These are phyloP conservation scores for Thryonomys swinderianus DNA, from an alignment of 2,113 vertebrate genomes.

Conservation along the genomic window DNA sequence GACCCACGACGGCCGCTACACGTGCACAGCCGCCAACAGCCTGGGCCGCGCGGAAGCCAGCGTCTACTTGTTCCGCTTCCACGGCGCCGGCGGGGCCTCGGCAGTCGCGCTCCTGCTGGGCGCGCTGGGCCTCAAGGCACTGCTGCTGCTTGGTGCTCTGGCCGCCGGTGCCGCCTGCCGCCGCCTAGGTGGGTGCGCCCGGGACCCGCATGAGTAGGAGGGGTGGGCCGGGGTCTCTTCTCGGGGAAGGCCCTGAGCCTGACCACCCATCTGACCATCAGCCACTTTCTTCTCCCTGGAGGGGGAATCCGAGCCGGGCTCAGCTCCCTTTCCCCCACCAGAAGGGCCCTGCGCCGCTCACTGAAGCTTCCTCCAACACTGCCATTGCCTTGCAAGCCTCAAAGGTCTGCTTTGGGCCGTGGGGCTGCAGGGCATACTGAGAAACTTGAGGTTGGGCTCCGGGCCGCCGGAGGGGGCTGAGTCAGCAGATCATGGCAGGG, in stretches of 20 bases:
- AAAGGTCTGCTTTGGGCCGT: neutral
- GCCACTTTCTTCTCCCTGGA: too few species aligned
- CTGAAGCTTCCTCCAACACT: neutral
- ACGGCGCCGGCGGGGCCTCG: constrained; percentile 24
- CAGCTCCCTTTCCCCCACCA: neutral
- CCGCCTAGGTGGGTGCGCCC: constrained; percentile 67
- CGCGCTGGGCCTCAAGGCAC: constrained; percentile 80
- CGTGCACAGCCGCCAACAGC: constrained; percentile 89
- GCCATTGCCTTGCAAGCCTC: neutral
- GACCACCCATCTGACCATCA: neutral
- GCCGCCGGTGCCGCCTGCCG: neutral
- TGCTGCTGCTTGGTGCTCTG: constrained; percentile 81
- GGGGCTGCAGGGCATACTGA: neutral
- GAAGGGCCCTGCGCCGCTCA: neutral
- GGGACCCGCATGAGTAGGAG: neutral
- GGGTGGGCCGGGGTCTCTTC: neutral
- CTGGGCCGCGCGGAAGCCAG: constrained; percentile 85
- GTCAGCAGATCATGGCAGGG: neutral
- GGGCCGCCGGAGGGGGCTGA: neutral
- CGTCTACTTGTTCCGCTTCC: constrained; percentile 87
- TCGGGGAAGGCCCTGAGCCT: neutral
- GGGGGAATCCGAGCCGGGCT: neutral
- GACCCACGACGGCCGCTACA: constrained; percentile 91
- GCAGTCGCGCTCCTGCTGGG: constrained; percentile 68
- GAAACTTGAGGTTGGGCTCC: neutral